A percentile compares a stretch with the other conserved stretches of the same genome.
Evolutionary conservation across 2,888 invertebrate species (phyloP).

Genomic region (Cheilosia scutellata): DNA sequence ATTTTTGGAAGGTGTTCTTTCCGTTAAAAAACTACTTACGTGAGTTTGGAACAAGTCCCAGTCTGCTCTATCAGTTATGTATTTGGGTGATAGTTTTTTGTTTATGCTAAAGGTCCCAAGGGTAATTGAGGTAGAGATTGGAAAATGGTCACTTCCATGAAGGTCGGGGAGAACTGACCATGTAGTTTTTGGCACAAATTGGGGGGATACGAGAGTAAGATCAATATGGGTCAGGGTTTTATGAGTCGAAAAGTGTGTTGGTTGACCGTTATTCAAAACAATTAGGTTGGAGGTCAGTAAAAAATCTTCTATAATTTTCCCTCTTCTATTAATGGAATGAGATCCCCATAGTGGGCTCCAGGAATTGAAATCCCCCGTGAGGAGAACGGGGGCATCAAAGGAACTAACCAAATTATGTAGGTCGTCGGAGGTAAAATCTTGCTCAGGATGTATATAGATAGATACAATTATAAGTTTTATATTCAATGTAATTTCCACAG

Average conservation of each 20-base stretch:
- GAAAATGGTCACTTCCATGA: background rate
- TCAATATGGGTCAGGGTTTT: background rate
- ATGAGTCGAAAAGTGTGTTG: background rate
- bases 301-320: background rate
- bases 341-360: background rate
- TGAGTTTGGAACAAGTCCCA: no score
- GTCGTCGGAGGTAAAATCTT: slow-evolving; percentile 14
- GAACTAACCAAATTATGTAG: slow-evolving; percentile 1
- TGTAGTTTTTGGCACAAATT: background rate
- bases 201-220: background rate
- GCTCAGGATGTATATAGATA: no score
- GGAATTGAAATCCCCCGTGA: slow-evolving; percentile 37
- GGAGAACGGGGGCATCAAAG: background rate
- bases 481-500: slow-evolving; percentile 34
- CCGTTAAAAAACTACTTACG: no score
- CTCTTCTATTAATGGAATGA: background rate
- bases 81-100: no score
- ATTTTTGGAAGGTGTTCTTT: no score
- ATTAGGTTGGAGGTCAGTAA: background rate
- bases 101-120: no score
- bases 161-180: background rate
- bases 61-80: no score
- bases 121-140: no score
- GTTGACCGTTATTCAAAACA: background rate
- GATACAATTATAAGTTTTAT: slow-evolving; percentile 24